Conservation (phyloP, 2,113 vertebrate species). For the Etheostoma spectabile region DNA sequence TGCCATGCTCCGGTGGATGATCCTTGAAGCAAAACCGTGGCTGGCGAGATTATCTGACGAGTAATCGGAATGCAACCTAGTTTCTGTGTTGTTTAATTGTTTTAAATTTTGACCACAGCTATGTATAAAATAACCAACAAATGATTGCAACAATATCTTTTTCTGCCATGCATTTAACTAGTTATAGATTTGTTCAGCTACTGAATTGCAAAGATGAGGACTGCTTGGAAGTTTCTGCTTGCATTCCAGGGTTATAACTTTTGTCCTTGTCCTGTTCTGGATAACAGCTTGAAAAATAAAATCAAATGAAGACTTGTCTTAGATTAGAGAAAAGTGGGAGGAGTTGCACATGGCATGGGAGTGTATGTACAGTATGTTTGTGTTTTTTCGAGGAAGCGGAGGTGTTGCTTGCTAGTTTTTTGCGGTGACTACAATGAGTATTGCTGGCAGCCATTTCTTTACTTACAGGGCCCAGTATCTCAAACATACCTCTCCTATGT, state of each 20-base stretch:
- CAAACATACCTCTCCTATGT: slow-evolving; percentile 72
- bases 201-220: slow-evolving; percentile 28
- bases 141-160: too few species aligned
- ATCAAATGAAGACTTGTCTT: background rate
- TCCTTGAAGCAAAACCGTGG: slow-evolving; percentile 24
- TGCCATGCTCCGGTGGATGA: slow-evolving; percentile 38
- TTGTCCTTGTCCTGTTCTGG: slow-evolving; percentile 2
- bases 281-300: slow-evolving; percentile 35
- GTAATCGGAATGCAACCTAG: slow-evolving; percentile 25
- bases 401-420: slow-evolving; percentile 29
- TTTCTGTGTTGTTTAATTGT: slow-evolving; percentile 33
- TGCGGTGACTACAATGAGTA: slow-evolving; percentile 30
- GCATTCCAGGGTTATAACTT: slow-evolving; percentile 1
- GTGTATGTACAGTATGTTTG: slow-evolving; percentile 15
- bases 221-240: slow-evolving; percentile 4
- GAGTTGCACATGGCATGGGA: slow-evolving; percentile 18
- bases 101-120: slow-evolving; percentile 15
- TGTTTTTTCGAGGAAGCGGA: slow-evolving; percentile 6
- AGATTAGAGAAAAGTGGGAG: slow-evolving; percentile 21
- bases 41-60: slow-evolving; percentile 41
- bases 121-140: slow-evolving; percentile 18
- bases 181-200: slow-evolving; percentile 1
- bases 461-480: slow-evolving; percentile 55
- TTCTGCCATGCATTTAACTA: background rate
- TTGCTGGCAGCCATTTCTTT: slow-evolving; percentile 61